Evolutionary conservation across 2,113 vertebrate species (phyloP).

Genomic region (Steatornis caripensis): DNA sequence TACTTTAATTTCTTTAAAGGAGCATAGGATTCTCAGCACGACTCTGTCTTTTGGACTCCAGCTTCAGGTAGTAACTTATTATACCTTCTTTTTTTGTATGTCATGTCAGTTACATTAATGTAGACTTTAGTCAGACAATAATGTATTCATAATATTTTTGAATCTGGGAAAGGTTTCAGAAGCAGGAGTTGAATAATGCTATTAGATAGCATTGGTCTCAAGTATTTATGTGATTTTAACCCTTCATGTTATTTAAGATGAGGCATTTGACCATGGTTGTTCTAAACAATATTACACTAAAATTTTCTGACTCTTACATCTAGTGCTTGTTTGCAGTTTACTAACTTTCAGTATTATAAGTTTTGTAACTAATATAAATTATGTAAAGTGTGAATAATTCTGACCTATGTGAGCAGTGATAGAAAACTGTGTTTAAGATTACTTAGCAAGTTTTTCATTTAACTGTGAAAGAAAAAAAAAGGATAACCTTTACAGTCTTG

Average conservation of each 20-base stretch:
- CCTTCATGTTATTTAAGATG: background rate
- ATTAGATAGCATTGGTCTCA: background rate
- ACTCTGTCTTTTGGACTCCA: background rate
- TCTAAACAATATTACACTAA: background rate
- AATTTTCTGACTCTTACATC: background rate
- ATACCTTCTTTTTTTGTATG: background rate
- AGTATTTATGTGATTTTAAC: background rate
- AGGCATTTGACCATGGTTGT: background rate
- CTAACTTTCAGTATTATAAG: background rate
- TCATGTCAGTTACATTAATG: background rate
- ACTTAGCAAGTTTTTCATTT: fast-evolving
- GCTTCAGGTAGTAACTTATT: background rate
- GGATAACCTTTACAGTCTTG: background rate
- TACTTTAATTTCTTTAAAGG: background rate
- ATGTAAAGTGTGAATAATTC: background rate
- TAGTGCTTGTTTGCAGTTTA: background rate
- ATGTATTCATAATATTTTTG: background rate
- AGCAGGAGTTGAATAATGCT: background rate
- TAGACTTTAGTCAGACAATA: background rate
- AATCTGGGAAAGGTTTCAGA: background rate
- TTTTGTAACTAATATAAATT: background rate
- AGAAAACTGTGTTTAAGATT: background rate
- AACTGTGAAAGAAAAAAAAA: background rate
- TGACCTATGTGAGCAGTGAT: background rate
- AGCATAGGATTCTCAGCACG: background rate